Evolutionary conservation across 2,113 vertebrate species (phyloP), one percentile per base, ranked within the genome.

Genomic region (Puntigrus tetrazona): DNA sequence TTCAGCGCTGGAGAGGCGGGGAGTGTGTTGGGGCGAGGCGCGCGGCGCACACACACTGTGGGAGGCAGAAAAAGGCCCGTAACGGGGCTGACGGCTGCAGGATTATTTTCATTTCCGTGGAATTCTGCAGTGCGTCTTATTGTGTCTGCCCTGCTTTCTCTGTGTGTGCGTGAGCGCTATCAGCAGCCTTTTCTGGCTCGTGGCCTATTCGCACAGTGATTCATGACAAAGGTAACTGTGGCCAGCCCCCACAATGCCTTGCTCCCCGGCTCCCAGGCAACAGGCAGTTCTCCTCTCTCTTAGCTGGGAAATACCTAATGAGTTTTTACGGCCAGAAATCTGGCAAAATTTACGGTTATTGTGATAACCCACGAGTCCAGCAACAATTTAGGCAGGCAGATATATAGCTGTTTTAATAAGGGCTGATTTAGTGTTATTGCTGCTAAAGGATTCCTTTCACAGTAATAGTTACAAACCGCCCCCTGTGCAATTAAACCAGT

Each of bases 331-430:
- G 87, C 88, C 90, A 89, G 90, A 88, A 87, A 85, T 87, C 87
- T 85, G 86, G 84, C 76, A 74, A 86, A 90, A 93, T 94, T 94
- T 94, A 94, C 88, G 89, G 89, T 90, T 94, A 93, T 93, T 93
- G 91, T 94, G 90, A 92, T 93, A 93, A 93, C 92, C 92, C 88
- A 81, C 86, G 88, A 91, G 92, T 92, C 90, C 89, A 87, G 92
- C 85, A 85, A 89, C 31, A 88, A 89, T 91, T 88, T 81, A 90
- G 91, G 86, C 83, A 86, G 89, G 89, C 91, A 92, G 91, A 92
- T 90, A 92, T 92, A 92, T 90, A 88, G 84, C 87, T 89, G 90
- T 93, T 94, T 93, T 92, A 93, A 94, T 92, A 93, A 93, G 90
- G 82, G 59, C 77, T 92, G 92, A 93, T 93, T 93, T 93, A 93